A percentile compares a stretch with the other conserved stretches of the same genome.
Conservation (phyloP, 2,888 invertebrate genomes). For the Aplocera efformata region DNA sequence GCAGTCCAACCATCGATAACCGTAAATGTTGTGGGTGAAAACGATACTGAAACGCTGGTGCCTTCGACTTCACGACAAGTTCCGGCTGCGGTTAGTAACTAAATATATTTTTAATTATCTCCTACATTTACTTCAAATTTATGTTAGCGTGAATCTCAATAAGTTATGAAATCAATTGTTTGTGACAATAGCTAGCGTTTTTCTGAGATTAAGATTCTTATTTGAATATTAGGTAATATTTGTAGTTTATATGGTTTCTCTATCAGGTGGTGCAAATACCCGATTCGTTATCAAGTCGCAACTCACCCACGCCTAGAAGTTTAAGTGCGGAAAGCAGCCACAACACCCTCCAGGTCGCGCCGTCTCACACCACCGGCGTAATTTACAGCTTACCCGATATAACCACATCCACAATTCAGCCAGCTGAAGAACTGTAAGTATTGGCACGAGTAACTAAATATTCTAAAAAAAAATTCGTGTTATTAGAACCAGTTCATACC, state of each 20-base stretch:
- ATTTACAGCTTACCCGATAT: slow-evolving; percentile 92
- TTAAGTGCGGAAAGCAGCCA: slow-evolving; percentile 34
- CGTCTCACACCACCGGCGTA: slow-evolving; percentile 81
- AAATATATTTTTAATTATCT: neutral
- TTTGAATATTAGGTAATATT: too few species aligned
- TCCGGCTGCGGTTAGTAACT: slow-evolving; percentile 5
- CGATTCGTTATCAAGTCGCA: too few species aligned
- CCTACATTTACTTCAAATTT: too few species aligned
- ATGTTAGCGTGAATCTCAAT: too few species aligned
- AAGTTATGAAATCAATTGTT: too few species aligned
- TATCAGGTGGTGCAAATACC: too few species aligned
- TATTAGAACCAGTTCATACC: too few species aligned
- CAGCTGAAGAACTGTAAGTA: slow-evolving; percentile 14
- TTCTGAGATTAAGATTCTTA: too few species aligned
- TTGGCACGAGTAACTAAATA: neutral
- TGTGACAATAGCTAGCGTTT: too few species aligned
- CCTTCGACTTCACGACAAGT: slow-evolving; percentile 17
- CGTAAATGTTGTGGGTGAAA: slow-evolving; percentile 55
- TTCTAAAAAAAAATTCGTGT: neutral
- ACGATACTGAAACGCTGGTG: slow-evolving; percentile 34
- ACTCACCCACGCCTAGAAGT: slow-evolving; percentile 32
- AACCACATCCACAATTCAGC: slow-evolving; percentile 36
- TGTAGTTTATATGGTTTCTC: too few species aligned
- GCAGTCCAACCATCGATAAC: slow-evolving; percentile 48
- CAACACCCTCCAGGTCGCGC: slow-evolving; percentile 85